Evolutionary conservation across 2,888 invertebrate species (phyloP).

Genomic region (Phengaris alcon): DNA sequence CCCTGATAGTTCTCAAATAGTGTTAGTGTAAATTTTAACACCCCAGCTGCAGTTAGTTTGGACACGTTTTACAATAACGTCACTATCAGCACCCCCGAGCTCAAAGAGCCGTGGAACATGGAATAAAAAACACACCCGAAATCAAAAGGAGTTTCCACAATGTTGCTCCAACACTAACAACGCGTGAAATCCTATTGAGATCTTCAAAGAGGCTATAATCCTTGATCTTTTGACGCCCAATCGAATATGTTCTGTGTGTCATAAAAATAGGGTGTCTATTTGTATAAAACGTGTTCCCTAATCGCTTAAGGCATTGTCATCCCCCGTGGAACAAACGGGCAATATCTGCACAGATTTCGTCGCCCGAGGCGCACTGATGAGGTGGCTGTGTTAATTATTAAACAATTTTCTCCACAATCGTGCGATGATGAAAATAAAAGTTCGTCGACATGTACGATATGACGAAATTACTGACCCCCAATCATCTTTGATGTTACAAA

Average conservation of each 20-base stretch:
- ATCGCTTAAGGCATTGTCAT: slow-evolving; percentile 44
- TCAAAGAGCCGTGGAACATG: slow-evolving; percentile 63
- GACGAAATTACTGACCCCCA: not conserved
- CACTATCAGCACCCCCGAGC: slow-evolving; percentile 48
- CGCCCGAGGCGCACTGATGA: slow-evolving; percentile 43
- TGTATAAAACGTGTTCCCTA: slow-evolving; percentile 35
- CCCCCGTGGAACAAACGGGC: slow-evolving; percentile 44
- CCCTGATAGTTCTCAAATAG: not conserved
- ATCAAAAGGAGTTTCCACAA: slow-evolving; percentile 72
- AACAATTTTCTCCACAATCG: slow-evolving; percentile 40
- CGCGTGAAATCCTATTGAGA: slow-evolving; percentile 75
- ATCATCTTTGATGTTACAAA: not conserved
- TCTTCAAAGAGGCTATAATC: slow-evolving; percentile 70
- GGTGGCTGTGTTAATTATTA: slow-evolving; percentile 47
- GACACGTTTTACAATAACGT: slow-evolving; percentile 39
- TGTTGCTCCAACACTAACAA: slow-evolving; percentile 74
- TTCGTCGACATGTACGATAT: not conserved
- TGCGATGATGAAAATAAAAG: slow-evolving; percentile 14
- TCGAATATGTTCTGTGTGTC: slow-evolving; percentile 35
- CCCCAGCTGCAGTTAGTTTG: slow-evolving; percentile 19
- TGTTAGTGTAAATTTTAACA: not conserved
- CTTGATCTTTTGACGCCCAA: slow-evolving; percentile 38
- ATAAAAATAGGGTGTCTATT: slow-evolving; percentile 40
- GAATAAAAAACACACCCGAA: slow-evolving; percentile 75
- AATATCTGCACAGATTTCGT: slow-evolving; percentile 46